Conservation (phyloP, 2,797 vertebrate genomes). For the Trichosurus vulpecula region DNA sequence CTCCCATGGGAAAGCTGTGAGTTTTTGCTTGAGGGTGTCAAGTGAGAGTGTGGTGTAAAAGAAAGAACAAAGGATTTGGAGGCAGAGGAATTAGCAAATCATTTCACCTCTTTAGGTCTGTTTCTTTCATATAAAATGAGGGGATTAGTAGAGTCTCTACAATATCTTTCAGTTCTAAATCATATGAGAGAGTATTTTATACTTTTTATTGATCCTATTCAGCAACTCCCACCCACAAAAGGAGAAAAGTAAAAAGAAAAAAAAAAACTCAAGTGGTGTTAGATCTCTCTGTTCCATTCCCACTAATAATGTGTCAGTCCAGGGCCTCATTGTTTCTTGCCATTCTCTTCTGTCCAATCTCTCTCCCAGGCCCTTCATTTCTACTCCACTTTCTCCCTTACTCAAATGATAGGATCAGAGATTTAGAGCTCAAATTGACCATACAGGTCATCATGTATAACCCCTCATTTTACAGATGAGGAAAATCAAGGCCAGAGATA, state of each 20-base stretch:
- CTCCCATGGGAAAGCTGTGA: neutral
- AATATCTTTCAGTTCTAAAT: constrained; percentile 41
- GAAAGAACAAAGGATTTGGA: neutral
- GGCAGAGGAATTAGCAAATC: neutral
- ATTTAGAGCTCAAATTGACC: neutral
- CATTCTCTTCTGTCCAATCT: neutral
- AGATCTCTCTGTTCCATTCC: neutral
- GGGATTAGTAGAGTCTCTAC: neutral
- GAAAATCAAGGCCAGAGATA: constrained; percentile 21
- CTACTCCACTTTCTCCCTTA: neutral
- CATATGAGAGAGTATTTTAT: constrained; percentile 59
- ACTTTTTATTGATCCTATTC: constrained; percentile 38
- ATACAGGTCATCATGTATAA: neutral
- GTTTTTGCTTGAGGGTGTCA: constrained; percentile 59
- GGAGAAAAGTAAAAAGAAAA: neutral
- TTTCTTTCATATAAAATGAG: neutral
- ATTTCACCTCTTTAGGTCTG: neutral
- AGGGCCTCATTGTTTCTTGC: neutral
- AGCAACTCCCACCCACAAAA: neutral
- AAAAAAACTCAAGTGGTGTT: neutral
- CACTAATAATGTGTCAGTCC: neutral
- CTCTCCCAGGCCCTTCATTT: neutral
- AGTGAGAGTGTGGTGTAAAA: neutral
- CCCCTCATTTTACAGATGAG: neutral
- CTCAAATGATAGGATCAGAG: neutral